Conservation (phyloP, 2,888 invertebrate species). For the Melanotus villosus region DNA sequence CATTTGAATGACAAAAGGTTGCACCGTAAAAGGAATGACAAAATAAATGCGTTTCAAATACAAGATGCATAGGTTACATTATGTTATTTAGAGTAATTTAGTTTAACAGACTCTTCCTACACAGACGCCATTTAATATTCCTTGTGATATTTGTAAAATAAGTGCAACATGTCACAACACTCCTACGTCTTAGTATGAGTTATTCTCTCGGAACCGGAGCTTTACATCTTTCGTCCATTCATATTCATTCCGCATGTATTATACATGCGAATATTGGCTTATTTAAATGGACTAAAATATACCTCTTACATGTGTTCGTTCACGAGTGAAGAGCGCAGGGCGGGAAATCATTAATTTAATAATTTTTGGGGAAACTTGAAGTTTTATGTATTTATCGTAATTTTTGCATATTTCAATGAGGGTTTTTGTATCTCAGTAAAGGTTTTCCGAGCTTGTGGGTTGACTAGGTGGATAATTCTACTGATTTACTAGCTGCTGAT, state of each 20-base stretch:
- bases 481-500: too few species aligned
- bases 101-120: conserved; percentile 28
- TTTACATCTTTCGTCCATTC: conserved; percentile 22
- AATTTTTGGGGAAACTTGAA: too few species aligned
- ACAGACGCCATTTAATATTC: conserved; percentile 31
- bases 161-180: conserved; percentile 38
- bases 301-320: too few species aligned
- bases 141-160: conserved; percentile 33
- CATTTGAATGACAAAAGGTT: too few species aligned
- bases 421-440: too few species aligned
- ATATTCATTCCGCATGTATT: conserved; percentile 30
- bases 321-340: too few species aligned
- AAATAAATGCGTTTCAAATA: conserved; percentile 6
- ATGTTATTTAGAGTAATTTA: conserved; percentile 27
- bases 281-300: too few species aligned
- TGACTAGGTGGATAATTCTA: too few species aligned
- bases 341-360: too few species aligned
- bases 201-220: conserved; percentile 23
- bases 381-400: too few species aligned
- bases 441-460: too few species aligned
- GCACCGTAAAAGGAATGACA: background rate
- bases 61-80: background rate
- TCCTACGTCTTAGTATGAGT: conserved; percentile 25
- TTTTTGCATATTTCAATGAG: too few species aligned
- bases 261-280: conserved; percentile 21